Percentiles rank a stretch among this genome's conserved stretches.
Evolutionary conservation across 2,888 invertebrate species (phyloP).

Genomic region (Caenorhabditis doughertyi): DNA sequence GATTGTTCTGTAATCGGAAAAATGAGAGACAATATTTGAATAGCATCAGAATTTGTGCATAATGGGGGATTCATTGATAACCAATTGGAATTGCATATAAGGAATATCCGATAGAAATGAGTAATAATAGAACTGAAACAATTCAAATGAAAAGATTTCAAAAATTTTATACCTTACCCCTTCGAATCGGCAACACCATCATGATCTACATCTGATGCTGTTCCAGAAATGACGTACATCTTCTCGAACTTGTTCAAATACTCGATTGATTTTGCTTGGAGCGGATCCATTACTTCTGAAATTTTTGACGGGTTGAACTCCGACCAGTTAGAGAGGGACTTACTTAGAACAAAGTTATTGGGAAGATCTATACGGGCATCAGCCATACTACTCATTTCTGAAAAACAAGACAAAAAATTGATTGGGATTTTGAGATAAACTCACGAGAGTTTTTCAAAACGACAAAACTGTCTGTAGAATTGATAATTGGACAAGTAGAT

Average conservation of each 20-base stretch:
- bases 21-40: constrained; percentile 50
- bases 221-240: constrained; percentile 61
- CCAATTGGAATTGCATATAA: constrained; percentile 45
- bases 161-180: background rate
- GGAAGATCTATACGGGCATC: constrained; percentile 30
- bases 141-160: too few relatives aligned
- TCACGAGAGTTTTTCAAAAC: constrained; percentile 31
- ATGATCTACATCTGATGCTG: constrained; percentile 55
- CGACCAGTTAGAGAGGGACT: background rate
- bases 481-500: constrained; percentile 4
- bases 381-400: constrained; percentile 53
- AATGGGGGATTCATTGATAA: constrained; percentile 47
- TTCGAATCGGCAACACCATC: constrained; percentile 57
- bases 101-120: constrained; percentile 52
- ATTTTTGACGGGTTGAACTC: background rate
- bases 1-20: constrained; percentile 46
- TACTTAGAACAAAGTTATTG: constrained; percentile 37
- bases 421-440: background rate
- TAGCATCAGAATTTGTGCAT: constrained; percentile 35
- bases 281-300: constrained; percentile 56
- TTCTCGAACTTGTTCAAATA: constrained; percentile 62
- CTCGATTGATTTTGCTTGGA: constrained; percentile 53
- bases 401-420: background rate
- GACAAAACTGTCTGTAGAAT: background rate
- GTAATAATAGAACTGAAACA: constrained; percentile 20